Base-by-base conservation (phyloP, 92 coral and sea anemone genomes). In the Palythoa heliodiscus region DNA sequence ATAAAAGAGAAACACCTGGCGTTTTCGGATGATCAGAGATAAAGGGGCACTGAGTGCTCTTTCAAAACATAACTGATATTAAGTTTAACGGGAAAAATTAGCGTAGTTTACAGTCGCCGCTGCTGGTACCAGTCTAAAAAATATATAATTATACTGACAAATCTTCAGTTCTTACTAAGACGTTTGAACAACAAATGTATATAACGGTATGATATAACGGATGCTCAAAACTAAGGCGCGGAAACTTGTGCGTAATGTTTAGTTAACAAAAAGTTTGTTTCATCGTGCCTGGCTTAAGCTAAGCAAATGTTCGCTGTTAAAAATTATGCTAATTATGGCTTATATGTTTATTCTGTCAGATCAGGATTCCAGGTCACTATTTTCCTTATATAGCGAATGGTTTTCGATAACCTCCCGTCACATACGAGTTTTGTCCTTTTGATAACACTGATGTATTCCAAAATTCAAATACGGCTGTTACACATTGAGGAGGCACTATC, bases 81-180 rank as follows among this genome's bases (percentile, higher is more conserved):
- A n/a, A n/a, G n/a, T 63, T 63, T 3, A 77, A 77, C 19, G 3
- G 2, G 7, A 7, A 29, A 58, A 77, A 57, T 61, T n/a, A 58
- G 52, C 2, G 16, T 15, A n/a, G 37, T 17, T 63, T 35, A 63
- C 69, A 9, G 23, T 17, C 8, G 55, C 83, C 37, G 68, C 35
- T 77, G 71, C 70, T 11, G 82, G 82, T 77, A 77, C 82, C 82
- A 77, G 82, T 77, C 70, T 48, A 58, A 50, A 50, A 58, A 66
- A 55, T 58, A 15, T 48, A 57, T 20, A 57, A 76, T 35, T 24
- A 4, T 58, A 43, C 6, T 53, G 24, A 76, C 64, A 52, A 54
- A 53, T 11, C 19, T 58, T 58, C 15, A 58, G 66, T 15, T 52
- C 11, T 52, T 7, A 2, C 4, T 58, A 19, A 20, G 2, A 15